Conservation (phyloP, 64 coral and sea anemone genomes). For the Stichodactyla helianthus region DNA sequence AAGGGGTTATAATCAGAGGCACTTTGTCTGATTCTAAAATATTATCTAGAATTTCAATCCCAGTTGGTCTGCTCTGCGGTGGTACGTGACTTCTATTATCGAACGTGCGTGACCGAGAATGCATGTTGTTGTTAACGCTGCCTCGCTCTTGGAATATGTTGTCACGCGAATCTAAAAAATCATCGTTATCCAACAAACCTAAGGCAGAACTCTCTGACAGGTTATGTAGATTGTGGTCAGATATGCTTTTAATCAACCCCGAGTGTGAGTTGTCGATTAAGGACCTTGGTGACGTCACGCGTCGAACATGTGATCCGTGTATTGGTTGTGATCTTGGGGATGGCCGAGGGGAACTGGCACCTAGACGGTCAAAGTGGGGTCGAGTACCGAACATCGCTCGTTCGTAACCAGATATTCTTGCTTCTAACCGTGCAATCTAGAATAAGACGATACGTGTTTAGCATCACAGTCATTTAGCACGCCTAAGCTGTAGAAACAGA, state of each 20-base stretch:
- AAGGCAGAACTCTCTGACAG: slow-evolving; percentile 30
- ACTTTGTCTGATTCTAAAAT: slow-evolving; percentile 5
- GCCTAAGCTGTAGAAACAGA: no score
- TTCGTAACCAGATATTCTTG: slow-evolving; percentile 94
- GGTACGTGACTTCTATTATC: neutral
- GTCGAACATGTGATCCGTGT: slow-evolving; percentile 57
- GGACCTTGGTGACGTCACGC: slow-evolving; percentile 73
- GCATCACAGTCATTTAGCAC: no score
- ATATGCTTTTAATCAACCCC: slow-evolving; percentile 74
- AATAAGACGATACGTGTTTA: neutral
- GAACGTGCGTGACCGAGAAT: neutral
- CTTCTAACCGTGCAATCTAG: slow-evolving; percentile 87
- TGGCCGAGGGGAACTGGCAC: slow-evolving; percentile 2
- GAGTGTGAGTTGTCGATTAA: slow-evolving; percentile 10
- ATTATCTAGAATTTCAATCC: neutral
- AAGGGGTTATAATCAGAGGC: neutral
- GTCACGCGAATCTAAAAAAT: slow-evolving; percentile 20
- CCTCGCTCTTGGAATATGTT: neutral
- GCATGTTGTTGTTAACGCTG: neutral
- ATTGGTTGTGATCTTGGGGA: slow-evolving; percentile 11
- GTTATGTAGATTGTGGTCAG: slow-evolving; percentile 57
- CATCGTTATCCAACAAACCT: slow-evolving; percentile 29
- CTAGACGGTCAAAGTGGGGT: slow-evolving; percentile 44
- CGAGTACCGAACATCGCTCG: slow-evolving; percentile 85
- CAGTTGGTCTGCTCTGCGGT: neutral